A percentile compares a stretch with the other conserved stretches of the same genome.
Evolutionary conservation across 2,113 vertebrate genomes (phyloP).

Genomic region (Epinephelus fuscoguttatus): DNA sequence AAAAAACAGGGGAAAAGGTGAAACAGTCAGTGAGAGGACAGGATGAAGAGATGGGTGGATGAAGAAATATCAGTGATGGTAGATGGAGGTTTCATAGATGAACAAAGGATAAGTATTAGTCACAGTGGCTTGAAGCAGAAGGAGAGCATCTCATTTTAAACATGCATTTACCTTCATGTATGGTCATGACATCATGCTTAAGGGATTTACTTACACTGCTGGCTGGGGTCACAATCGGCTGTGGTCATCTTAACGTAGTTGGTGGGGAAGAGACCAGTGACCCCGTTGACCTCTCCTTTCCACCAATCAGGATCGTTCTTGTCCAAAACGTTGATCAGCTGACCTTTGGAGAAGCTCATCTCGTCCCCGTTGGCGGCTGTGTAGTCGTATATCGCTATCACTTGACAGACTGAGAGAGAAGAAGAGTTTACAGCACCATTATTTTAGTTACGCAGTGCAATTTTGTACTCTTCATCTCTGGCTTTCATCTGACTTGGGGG

Average conservation of each 20-base stretch:
- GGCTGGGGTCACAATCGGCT: conserved; percentile 91
- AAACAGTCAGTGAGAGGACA: conserved; percentile 45
- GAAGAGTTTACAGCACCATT: neutral
- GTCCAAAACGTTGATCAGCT: conserved; percentile 92
- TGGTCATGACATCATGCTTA: neutral
- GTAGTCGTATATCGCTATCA: conserved; percentile 97
- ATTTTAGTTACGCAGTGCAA: neutral
- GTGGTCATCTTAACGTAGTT: conserved; percentile 96
- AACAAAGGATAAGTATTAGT: conserved; percentile 15
- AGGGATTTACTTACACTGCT: conserved; percentile 91
- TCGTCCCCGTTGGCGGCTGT: conserved; percentile 92
- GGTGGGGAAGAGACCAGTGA: conserved; percentile 93
- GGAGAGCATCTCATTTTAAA: neutral
- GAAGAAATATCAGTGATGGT: conserved; percentile 10
- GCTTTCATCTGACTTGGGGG: neutral
- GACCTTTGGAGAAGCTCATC: conserved; percentile 94
- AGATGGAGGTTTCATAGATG: neutral
- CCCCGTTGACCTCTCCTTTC: conserved; percentile 92
- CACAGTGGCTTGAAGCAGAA: conserved; percentile 12
- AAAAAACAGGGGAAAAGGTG: conserved; percentile 27
- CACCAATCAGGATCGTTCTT: conserved; percentile 96
- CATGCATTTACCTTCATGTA: neutral
- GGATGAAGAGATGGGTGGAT: conserved; percentile 37
- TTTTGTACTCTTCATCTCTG: neutral
- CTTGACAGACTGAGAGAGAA: conserved; percentile 89